Percentiles rank a stretch among this genome's conserved stretches.
phyloP scores from a whole-genome alignment of 2,797 vertebrate genomes.

The Anguilla marmorata region DNA sequence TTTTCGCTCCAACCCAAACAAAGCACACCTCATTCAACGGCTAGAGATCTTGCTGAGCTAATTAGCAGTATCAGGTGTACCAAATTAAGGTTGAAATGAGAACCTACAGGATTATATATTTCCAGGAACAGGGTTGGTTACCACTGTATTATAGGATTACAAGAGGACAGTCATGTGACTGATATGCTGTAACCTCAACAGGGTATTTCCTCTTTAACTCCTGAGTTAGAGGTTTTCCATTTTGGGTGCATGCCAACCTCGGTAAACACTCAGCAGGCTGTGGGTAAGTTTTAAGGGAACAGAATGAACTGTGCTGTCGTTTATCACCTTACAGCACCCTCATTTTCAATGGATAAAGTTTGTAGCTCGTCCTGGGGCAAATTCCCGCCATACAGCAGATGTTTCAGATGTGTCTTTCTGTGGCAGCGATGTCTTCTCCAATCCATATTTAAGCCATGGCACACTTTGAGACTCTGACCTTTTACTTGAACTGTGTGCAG shows the following conservation, averaged over 20 bases:
- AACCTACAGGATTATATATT: too few species aligned
- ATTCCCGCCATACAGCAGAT: not conserved
- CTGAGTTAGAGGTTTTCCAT: not conserved
- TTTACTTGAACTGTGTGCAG: not conserved
- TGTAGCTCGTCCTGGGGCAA: not conserved
- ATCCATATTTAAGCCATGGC: not conserved
- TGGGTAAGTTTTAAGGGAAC: not conserved
- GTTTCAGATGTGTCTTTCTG: not conserved
- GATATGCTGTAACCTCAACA: too few species aligned
- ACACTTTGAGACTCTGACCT: not conserved
- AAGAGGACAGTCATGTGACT: not conserved
- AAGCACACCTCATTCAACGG: too few species aligned
- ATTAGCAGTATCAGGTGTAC: too few species aligned
- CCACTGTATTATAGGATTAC: not conserved
- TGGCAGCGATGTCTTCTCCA: not conserved
- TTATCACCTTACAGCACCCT: not conserved
- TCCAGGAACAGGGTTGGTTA: too few species aligned
- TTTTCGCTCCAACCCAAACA: too few species aligned
- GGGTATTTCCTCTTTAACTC: not conserved
- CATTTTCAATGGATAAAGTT: not conserved
- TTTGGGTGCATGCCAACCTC: not conserved
- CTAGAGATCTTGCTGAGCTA: too few species aligned
- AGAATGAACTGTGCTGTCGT: not conserved
- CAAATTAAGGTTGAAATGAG: too few species aligned
- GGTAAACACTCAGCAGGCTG: not conserved